phyloP scores from a whole-genome alignment of 1,140 invertebrate species.

The Drosophila sproati region DNA sequence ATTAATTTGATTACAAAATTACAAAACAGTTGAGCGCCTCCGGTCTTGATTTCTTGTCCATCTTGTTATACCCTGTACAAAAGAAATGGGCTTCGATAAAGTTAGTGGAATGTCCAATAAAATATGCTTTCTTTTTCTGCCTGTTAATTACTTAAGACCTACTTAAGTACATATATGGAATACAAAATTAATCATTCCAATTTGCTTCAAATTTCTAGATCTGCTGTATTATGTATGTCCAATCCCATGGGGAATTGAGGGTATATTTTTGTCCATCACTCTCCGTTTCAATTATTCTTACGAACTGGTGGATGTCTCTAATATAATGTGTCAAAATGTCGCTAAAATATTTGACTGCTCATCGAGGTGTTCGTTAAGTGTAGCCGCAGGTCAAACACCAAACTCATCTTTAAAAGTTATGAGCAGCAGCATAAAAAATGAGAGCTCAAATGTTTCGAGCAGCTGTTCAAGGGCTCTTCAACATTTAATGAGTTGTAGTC shows the following conservation, averaged over 20 bases:
- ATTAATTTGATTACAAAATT: constrained; percentile 64
- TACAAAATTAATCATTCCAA: no score
- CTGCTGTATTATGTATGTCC: no score
- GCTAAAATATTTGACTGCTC: constrained; percentile 38
- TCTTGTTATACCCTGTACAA: constrained; percentile 2
- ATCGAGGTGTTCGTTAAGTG: constrained; percentile 67
- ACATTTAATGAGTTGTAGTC: constrained; percentile 59
- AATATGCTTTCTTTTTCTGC: background rate
- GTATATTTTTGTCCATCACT: background rate
- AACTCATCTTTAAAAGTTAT: constrained; percentile 28
- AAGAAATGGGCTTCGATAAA: background rate
- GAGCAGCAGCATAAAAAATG: background rate
- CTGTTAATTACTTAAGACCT: no score
- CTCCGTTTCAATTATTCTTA: background rate
- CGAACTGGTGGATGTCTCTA: background rate
- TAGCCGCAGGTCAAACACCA: constrained; percentile 43
- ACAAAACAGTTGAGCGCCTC: constrained; percentile 42
- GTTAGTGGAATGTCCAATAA: background rate
- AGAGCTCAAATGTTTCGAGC: constrained; percentile 23
- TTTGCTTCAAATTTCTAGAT: no score
- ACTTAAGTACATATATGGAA: no score
- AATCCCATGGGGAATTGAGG: background rate
- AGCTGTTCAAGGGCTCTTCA: constrained; percentile 67
- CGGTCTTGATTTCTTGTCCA: constrained; percentile 22
- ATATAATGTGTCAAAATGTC: constrained; percentile 36